A percentile compares a stretch with the other conserved stretches of the same genome.
These are phyloP conservation scores for Hyperoodon ampullatus DNA, from an alignment of 2,113 vertebrate species.

Conservation along the genomic window DNA sequence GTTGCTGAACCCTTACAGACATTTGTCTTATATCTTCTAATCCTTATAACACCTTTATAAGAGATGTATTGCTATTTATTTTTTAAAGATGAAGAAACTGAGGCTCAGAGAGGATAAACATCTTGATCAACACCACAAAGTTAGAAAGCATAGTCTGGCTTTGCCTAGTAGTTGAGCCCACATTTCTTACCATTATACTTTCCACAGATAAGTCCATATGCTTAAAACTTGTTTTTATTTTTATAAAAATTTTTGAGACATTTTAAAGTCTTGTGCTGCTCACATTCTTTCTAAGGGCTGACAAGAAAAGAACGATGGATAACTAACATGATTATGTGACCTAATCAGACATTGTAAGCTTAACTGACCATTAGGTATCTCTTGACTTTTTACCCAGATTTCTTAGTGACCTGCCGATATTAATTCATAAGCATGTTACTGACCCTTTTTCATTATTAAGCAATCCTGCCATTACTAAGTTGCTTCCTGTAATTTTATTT, in stretches of 20 bases:
- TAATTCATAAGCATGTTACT: not conserved
- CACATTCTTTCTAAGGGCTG: not conserved
- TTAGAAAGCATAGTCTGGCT: not conserved
- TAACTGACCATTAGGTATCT: not conserved
- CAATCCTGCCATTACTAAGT: not conserved
- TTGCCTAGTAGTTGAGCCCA: not conserved
- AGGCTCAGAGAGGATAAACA: not conserved
- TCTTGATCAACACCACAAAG: not conserved
- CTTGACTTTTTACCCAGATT: not conserved
- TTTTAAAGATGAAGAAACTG: not conserved
- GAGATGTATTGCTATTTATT: not conserved
- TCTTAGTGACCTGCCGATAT: not conserved
- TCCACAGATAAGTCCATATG: not conserved
- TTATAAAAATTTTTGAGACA: not conserved
- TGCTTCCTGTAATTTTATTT: not conserved
- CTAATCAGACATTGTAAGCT: not conserved
- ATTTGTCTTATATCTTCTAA: not conserved
- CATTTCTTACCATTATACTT: not conserved
- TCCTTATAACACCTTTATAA: not conserved
- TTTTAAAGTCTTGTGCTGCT: not conserved
- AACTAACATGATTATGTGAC: not conserved
- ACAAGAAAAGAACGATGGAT: not conserved
- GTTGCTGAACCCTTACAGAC: not conserved
- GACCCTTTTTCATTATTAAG: not conserved
- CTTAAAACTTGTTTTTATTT: not conserved